phyloP scores from a whole-genome alignment of 2,888 invertebrate species.

The Zygaena filipendulae region DNA sequence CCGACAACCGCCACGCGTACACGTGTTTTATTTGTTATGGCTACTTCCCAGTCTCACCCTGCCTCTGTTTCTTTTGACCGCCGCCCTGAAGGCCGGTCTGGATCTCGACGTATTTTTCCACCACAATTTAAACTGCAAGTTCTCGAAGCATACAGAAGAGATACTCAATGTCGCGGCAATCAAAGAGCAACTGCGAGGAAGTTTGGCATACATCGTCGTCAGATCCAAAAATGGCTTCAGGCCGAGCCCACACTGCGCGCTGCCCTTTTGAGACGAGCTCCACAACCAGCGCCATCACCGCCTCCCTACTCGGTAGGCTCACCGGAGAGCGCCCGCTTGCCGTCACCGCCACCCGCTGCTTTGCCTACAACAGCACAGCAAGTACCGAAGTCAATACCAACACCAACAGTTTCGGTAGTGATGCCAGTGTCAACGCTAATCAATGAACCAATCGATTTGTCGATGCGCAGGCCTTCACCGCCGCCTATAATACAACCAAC shows the following conservation, averaged over 20 bases:
- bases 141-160: conserved; percentile 86
- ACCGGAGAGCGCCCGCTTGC: conserved; percentile 52
- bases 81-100: conserved; percentile 72
- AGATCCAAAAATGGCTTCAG: conserved; percentile 93
- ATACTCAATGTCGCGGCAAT: conserved; percentile 89
- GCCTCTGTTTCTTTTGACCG: conserved; percentile 58
- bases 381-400: conserved; percentile 22
- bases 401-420: conserved; percentile 24
- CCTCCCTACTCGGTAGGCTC: conserved; percentile 54
- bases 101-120: conserved; percentile 88
- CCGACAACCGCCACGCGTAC: conserved; percentile 57
- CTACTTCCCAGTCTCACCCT: conserved; percentile 57
- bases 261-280: conserved; percentile 68
- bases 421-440: conserved; percentile 31
- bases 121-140: conserved; percentile 91
- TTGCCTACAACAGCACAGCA: conserved; percentile 34
- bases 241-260: conserved; percentile 83
- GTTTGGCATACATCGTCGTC: conserved; percentile 88
- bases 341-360: conserved; percentile 46
- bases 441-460: conserved; percentile 45
- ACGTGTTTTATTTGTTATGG: conserved; percentile 44
- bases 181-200: conserved; percentile 91
- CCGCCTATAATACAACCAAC: conserved; percentile 37
- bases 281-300: conserved; percentile 58
- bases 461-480: conserved; percentile 42